Percentiles rank a stretch among this genome's conserved stretches.
Evolutionary conservation across 2,888 invertebrate species (phyloP).

Genomic region (Phytoseiulus persimilis): DNA sequence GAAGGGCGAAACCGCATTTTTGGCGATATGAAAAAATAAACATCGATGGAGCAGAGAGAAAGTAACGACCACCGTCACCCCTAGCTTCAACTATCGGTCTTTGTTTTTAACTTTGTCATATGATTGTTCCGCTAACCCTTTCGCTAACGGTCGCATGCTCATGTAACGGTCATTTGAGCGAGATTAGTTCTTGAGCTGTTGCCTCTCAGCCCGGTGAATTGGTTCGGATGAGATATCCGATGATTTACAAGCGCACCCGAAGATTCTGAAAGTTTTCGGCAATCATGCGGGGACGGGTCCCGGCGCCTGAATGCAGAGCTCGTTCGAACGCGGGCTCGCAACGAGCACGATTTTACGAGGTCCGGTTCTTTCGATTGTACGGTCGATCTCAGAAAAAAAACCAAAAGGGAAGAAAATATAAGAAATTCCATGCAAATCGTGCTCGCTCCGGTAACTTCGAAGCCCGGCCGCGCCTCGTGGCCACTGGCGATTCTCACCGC

Average conservation of each 20-base stretch:
- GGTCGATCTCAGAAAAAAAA: not conserved
- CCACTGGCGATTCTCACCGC: not conserved
- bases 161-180: not conserved
- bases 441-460: not conserved
- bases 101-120: not conserved
- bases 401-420: not conserved
- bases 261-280: not conserved
- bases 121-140: not conserved
- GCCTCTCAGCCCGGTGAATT: not conserved
- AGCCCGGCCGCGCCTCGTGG: not conserved
- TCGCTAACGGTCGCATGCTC: not conserved
- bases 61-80: not conserved
- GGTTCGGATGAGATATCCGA: not conserved
- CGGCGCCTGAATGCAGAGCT: not conserved
- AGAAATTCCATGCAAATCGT: not conserved
- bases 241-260: not conserved
- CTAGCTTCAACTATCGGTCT: not conserved
- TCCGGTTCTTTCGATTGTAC: not conserved
- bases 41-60: not conserved
- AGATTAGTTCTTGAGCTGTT: not conserved
- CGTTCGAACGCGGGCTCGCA: not conserved
- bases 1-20: constrained; percentile 5
- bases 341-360: not conserved
- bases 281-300: not conserved
- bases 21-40: not conserved